Evolutionary conservation across 2,113 vertebrate genomes (phyloP).

Genomic region (Opisthocomus hoazin): DNA sequence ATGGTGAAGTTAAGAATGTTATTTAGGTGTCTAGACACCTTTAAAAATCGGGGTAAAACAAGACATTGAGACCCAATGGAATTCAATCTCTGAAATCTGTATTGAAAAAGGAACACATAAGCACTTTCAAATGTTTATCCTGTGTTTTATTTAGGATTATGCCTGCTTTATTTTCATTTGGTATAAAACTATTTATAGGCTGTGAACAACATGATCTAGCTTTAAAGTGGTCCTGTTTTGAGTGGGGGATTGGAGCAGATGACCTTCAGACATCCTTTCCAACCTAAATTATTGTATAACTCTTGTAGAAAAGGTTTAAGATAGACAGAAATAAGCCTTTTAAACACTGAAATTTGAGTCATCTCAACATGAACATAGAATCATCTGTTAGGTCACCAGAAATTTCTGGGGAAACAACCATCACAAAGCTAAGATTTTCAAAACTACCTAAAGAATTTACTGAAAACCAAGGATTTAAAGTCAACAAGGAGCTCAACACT

Average conservation of each 20-base stretch:
- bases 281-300: not conserved
- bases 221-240: not conserved
- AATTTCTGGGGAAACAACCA: not conserved
- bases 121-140: not conserved
- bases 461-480: not conserved
- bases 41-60: not conserved
- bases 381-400: not conserved
- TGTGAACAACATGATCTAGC: not conserved
- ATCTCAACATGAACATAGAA: not conserved
- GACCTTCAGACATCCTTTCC: not conserved
- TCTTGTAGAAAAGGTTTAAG: not conserved
- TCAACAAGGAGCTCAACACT: not conserved
- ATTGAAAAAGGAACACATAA: not conserved
- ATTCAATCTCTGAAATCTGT: not conserved
- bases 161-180: not conserved
- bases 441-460: not conserved
- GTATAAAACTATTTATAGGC: not conserved
- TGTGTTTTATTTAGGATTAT: not conserved
- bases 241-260: not conserved
- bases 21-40: not conserved
- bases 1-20: not conserved
- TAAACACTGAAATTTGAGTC: not conserved
- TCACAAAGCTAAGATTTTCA: not conserved
- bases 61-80: not conserved
- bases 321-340: not conserved